These are phyloP conservation scores for Nezara viridula DNA, from an alignment of 2,888 invertebrate species.

Conservation along the genomic window DNA sequence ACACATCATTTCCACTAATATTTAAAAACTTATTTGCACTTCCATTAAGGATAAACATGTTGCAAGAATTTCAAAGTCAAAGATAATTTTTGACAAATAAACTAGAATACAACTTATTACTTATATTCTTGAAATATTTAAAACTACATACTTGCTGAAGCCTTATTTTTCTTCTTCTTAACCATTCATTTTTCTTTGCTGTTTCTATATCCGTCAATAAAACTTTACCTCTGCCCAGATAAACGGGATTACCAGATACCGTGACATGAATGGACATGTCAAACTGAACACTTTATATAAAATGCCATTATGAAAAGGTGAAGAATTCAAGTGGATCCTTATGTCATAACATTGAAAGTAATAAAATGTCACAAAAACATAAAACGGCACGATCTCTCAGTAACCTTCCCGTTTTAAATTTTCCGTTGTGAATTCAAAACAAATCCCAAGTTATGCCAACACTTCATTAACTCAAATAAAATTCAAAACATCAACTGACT, in stretches of 20 bases:
- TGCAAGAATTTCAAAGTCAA: too few species aligned
- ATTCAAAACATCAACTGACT: not conserved
- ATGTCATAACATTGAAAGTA: not conserved
- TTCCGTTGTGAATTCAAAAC: conserved; percentile 63
- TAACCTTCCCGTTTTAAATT: conserved; percentile 51
- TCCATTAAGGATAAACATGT: too few species aligned
- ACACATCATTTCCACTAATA: too few species aligned
- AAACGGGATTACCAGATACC: conserved; percentile 73
- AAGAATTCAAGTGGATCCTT: not conserved
- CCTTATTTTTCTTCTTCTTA: conserved; percentile 74
- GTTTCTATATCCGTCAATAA: conserved; percentile 72
- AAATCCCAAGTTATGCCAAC: conserved; percentile 11
- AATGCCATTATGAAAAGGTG: not conserved
- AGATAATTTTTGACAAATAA: too few species aligned
- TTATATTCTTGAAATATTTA: not conserved
- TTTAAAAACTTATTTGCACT: too few species aligned
- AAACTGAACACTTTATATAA: not conserved
- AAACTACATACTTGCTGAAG: conserved; percentile 73
- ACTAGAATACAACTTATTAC: not conserved
- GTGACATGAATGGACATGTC: conserved; percentile 76
- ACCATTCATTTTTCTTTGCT: conserved; percentile 73
- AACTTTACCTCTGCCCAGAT: conserved; percentile 71
- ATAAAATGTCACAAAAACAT: not conserved
- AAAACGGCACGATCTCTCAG: not conserved
- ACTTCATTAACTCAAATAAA: not conserved